Evolutionary conservation across 2,113 vertebrate genomes (phyloP).

Genomic region (Sinosuthora webbiana): DNA sequence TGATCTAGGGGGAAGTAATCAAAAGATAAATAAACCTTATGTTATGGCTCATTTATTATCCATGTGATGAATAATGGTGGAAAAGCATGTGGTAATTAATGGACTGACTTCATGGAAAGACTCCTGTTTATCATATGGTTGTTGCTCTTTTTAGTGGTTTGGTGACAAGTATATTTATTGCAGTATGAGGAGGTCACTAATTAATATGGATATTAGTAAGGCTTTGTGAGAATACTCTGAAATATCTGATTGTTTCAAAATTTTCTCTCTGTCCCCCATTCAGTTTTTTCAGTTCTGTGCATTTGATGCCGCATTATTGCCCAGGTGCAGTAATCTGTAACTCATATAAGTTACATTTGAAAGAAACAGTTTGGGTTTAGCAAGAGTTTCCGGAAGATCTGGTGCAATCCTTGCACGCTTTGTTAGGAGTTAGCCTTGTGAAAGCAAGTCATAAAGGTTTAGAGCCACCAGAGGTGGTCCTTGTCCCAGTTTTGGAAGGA

Average conservation of each 20-base stretch:
- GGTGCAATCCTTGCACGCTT: neutral
- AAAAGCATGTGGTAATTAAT: neutral
- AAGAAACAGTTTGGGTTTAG: neutral
- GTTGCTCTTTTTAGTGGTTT: neutral
- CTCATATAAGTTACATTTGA: neutral
- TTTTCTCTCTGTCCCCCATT: neutral
- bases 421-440: neutral
- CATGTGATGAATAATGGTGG: neutral
- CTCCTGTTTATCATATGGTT: neutral
- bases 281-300: neutral
- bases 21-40: neutral
- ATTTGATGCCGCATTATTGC: neutral
- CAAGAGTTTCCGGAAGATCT: neutral
- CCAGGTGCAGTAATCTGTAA: neutral
- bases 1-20: neutral
- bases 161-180: neutral
- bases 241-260: neutral
- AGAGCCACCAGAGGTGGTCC: neutral
- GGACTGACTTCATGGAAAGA: neutral
- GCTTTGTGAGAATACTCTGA: neutral
- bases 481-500: neutral
- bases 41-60: conserved; percentile 15
- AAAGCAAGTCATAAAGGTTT: neutral
- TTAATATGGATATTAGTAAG: neutral
- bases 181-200: neutral